Evolutionary conservation across 2,888 invertebrate species (phyloP).

Genomic region (Pomacea canaliculata): DNA sequence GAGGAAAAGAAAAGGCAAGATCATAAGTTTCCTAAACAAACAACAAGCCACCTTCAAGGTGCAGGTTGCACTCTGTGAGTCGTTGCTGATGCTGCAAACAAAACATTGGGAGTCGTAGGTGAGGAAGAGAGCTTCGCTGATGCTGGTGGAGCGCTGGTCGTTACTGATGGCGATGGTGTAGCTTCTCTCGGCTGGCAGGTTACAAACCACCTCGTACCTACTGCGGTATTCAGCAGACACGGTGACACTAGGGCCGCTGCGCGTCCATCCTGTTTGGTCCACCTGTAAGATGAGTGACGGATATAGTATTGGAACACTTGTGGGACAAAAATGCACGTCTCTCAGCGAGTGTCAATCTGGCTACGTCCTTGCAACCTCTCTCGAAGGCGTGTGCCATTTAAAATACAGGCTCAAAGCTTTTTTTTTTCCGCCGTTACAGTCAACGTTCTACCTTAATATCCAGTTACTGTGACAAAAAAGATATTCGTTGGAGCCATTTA

Average conservation of each 20-base stretch:
- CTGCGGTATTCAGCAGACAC: constrained; percentile 29
- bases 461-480: no score
- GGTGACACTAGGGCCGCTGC: neutral
- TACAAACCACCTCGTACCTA: constrained; percentile 32
- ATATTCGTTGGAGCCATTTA: no score
- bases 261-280: constrained; percentile 20
- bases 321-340: neutral
- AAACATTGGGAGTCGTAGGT: constrained; percentile 36
- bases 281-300: constrained; percentile 22
- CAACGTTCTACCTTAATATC: no score
- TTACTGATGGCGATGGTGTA: constrained; percentile 40
- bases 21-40: no score
- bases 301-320: neutral
- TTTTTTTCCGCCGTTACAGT: no score
- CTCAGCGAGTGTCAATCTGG: no score
- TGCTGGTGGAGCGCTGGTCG: constrained; percentile 26
- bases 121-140: constrained; percentile 30
- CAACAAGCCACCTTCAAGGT: constrained; percentile 29
- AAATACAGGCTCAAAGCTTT: no score
- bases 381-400: no score
- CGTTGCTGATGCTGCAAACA: constrained; percentile 27
- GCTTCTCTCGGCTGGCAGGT: constrained; percentile 36
- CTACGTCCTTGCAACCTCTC: no score
- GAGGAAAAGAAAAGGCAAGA: no score
- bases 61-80: constrained; percentile 31